Evolutionary conservation across 2,797 vertebrate species (phyloP).

Genomic region (Alosa sapidissima): DNA sequence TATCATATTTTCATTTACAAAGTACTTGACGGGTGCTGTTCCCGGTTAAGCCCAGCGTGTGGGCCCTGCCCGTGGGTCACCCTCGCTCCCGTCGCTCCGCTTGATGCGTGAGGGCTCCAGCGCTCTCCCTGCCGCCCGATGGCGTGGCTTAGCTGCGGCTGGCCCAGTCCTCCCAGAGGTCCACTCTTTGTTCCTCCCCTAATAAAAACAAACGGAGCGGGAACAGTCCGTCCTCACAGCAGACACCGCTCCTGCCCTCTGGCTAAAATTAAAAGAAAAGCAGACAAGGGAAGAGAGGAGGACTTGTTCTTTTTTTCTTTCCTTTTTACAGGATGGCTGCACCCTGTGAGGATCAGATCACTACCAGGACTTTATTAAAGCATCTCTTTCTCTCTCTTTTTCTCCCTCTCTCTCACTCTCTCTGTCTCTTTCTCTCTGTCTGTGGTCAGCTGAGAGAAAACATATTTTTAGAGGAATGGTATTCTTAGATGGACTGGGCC

Average conservation of each 20-base stretch:
- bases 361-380: conserved; percentile 11
- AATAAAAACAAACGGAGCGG: conserved; percentile 59
- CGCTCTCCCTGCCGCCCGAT: not conserved
- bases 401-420: not conserved
- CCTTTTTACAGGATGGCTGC: not conserved
- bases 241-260: conserved; percentile 28
- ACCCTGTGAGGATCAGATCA: conserved; percentile 15
- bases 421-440: not conserved
- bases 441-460: not conserved
- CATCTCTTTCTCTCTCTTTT: not conserved
- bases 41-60: not conserved
- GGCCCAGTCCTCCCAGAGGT: conserved; percentile 26
- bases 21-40: not conserved
- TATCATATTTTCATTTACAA: not conserved
- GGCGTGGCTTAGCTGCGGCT: not conserved
- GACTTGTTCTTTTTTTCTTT: not conserved
- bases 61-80: not conserved
- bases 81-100: not conserved
- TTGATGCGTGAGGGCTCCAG: not conserved
- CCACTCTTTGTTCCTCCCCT: conserved; percentile 37
- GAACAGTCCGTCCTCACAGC: conserved; percentile 41
- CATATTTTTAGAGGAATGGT: conserved; percentile 1
- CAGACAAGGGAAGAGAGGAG: conserved; percentile 14
- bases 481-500: not conserved
- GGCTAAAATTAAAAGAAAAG: conserved; percentile 45